Evolutionary conservation across 2,797 vertebrate species (phyloP).

Genomic region (Echiichthys vipera): DNA sequence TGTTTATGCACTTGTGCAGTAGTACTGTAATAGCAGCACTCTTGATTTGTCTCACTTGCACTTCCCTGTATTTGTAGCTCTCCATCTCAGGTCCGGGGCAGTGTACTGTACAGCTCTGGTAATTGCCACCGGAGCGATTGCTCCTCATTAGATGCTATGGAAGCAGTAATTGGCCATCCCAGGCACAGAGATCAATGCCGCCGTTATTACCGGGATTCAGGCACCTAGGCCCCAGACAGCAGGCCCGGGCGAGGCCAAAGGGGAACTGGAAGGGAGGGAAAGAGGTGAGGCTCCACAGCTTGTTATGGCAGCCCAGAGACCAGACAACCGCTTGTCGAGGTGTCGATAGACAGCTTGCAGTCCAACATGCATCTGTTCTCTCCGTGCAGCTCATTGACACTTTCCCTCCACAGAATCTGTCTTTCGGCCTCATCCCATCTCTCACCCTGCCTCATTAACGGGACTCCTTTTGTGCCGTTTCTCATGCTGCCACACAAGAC

Average conservation of each 20-base stretch:
- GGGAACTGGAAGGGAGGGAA: conserved; percentile 33
- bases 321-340: conserved; percentile 42
- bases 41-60: conserved; percentile 56
- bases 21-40: background rate
- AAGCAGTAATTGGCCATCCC: conserved; percentile 76
- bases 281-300: conserved; percentile 54
- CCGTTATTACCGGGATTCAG: conserved; percentile 69
- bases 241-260: conserved; percentile 55
- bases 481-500: conserved; percentile 26
- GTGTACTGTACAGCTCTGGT: conserved; percentile 45
- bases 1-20: conserved; percentile 11
- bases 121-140: conserved; percentile 74
- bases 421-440: conserved; percentile 35
- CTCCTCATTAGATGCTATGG: conserved; percentile 75
- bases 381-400: conserved; percentile 53
- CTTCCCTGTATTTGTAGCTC: conserved; percentile 32
- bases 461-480: conserved; percentile 10
- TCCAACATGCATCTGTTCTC: conserved; percentile 48
- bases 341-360: conserved; percentile 55
- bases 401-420: conserved; percentile 17
- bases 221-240: conserved; percentile 46
- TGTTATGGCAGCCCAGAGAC: conserved; percentile 56
- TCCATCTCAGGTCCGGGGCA: conserved; percentile 49
- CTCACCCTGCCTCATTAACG: conserved; percentile 62
- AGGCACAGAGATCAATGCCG: conserved; percentile 72